Evolutionary conservation across 2,113 vertebrate species (phyloP), one percentile per base, ranked within the genome.

Genomic region (Hyla sarda): DNA sequence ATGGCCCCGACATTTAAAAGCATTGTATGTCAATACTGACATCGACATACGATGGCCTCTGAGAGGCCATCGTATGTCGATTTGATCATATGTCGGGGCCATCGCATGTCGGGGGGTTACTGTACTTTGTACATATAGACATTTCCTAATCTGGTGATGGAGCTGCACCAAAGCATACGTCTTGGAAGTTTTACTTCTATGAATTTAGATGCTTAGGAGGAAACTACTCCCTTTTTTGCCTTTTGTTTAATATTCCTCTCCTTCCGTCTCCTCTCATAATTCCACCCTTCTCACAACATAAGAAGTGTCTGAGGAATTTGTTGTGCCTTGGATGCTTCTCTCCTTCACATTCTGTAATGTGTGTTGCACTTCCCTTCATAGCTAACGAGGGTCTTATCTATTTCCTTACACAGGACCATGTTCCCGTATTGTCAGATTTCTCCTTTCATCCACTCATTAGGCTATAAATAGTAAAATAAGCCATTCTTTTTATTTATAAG

Each of bases 171-270:
- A 14, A 32, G 30, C 32, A 23, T 37, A 71, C 30, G 67, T 37
- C 67, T 71, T 71, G 16, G 4, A 37, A 34, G 67, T 21, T 17
- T 71, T 21, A 1, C 7, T 28, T 71, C 19, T 34, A 19, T 71
- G 19, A 37, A 3, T 21, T 71, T 37, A 10, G 67, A 71, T 21
- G 32, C 67, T 37, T 30, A 71, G 67, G 19, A 71, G 11, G 32
- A 71, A 71, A 30, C 32, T 71, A 71, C 32, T 71, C 67, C 67
- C 67, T 71, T 71, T 71, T 32, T 71, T 21, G 67, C 32, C 32
- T 4, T 71, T 71, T 69, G 65, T 71, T 71, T 71, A 21, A 11
- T 37, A 37, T 37, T 71, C 67, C 17, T 71, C 12, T 37, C 7
- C 32, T 71, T 71, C 67, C 67, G 67, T 23, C 67, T 23, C 32